phyloP scores from a whole-genome alignment of 2,797 vertebrate genomes.

The Hoplostethus atlanticus region DNA sequence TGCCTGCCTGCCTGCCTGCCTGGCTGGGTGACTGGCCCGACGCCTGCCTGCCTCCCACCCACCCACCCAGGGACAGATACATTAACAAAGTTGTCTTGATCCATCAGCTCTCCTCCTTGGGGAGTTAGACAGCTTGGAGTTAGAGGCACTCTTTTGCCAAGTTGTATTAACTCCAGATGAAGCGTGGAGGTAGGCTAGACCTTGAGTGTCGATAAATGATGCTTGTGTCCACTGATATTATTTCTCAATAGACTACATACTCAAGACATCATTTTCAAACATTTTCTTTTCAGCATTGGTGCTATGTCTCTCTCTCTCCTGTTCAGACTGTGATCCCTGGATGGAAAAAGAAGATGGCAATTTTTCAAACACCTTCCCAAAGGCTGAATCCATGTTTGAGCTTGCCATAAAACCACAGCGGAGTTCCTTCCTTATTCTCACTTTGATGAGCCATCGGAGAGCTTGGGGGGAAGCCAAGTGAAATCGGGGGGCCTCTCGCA shows the following conservation, averaged over 20 bases:
- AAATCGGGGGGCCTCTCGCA: constrained; percentile 66
- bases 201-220: constrained; percentile 13
- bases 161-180: constrained; percentile 56
- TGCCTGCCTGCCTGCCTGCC: constrained; percentile 34
- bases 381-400: constrained; percentile 61
- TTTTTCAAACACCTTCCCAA: constrained; percentile 53
- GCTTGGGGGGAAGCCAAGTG: constrained; percentile 66
- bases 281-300: constrained; percentile 18
- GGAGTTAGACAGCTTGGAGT: constrained; percentile 40
- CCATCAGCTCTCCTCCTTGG: constrained; percentile 58
- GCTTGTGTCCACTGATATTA: not conserved
- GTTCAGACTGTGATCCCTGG: constrained; percentile 15
- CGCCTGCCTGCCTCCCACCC: constrained; percentile 30
- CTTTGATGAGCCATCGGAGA: constrained; percentile 74
- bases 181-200: constrained; percentile 26
- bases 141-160: constrained; percentile 44
- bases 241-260: constrained; percentile 1
- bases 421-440: constrained; percentile 65
- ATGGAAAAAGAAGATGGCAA: constrained; percentile 32
- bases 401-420: constrained; percentile 67
- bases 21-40: constrained; percentile 11
- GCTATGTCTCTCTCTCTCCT: constrained; percentile 26
- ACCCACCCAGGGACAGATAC: constrained; percentile 49
- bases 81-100: constrained; percentile 57
- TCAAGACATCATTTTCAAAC: constrained; percentile 12